A percentile compares a stretch with the other conserved stretches of the same genome.
These are phyloP conservation scores for Chloroclysta siterata DNA, from an alignment of 2,888 invertebrate species.

Conservation along the genomic window DNA sequence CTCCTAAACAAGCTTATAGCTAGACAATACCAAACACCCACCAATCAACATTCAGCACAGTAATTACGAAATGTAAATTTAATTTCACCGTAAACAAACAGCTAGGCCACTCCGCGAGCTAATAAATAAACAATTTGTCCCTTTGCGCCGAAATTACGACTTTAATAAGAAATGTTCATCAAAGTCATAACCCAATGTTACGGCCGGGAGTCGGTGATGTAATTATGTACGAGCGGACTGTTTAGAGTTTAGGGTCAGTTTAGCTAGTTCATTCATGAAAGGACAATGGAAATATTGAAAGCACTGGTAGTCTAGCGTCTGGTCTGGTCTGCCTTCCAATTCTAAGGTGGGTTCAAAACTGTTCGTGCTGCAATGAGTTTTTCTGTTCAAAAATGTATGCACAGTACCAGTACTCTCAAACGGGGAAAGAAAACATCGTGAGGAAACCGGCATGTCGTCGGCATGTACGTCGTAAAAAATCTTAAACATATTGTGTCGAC, in stretches of 20 bases:
- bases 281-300: no score
- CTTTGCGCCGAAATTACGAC: constrained; percentile 29
- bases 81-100: constrained; percentile 10
- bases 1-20: neutral
- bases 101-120: constrained; percentile 14
- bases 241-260: neutral
- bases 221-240: constrained; percentile 19
- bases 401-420: no score
- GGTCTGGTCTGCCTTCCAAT: no score
- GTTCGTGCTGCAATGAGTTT: no score
- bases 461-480: no score
- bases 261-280: neutral
- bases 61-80: constrained; percentile 22
- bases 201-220: constrained; percentile 11
- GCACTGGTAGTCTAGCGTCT: no score
- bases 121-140: constrained; percentile 34
- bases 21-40: neutral
- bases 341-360: no score
- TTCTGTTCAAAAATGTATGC: no score
- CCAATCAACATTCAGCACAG: constrained; percentile 4
- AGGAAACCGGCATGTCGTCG: no score
- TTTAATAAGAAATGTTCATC: constrained; percentile 32
- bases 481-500: no score
- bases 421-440: no score
- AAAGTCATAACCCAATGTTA: constrained; percentile 21